Percentiles rank a stretch among this genome's conserved stretches.
Conservation (phyloP, 1,140 invertebrate species). For the Oryctes rhinoceros region DNA sequence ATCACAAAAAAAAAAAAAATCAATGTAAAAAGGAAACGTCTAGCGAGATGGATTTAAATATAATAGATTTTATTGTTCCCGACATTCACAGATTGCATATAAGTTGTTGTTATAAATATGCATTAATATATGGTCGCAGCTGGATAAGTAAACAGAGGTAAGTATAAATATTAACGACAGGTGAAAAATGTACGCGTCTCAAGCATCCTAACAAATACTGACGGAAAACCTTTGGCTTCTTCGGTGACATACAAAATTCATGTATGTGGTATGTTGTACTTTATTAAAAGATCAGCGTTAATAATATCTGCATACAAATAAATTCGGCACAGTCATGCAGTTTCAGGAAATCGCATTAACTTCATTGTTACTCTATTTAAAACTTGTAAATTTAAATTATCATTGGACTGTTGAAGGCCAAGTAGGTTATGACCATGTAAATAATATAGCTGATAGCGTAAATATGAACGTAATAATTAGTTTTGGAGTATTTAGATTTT, state of each 20-base stretch:
- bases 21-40: background rate
- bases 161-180: constrained; percentile 13
- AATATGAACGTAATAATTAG: too few relatives aligned
- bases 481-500: too few relatives aligned
- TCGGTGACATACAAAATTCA: background rate
- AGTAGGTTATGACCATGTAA: background rate
- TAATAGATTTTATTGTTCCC: constrained; percentile 28
- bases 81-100: background rate
- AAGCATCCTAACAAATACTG: constrained; percentile 29
- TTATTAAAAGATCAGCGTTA: background rate
- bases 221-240: background rate
- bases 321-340: background rate
- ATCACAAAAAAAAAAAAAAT: background rate
- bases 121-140: background rate
- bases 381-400: background rate
- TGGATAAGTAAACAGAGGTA: constrained; percentile 15
- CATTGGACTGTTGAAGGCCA: background rate
- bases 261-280: background rate
- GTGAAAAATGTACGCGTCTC: background rate
- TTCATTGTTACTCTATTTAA: background rate
- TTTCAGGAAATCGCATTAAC: background rate
- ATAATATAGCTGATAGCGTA: too few relatives aligned
- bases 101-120: constrained; percentile 30
- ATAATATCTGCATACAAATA: background rate
- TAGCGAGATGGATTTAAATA: constrained; percentile 24